Base-by-base conservation (phyloP, 2,888 invertebrate species). In the Apamea anceps region DNA sequence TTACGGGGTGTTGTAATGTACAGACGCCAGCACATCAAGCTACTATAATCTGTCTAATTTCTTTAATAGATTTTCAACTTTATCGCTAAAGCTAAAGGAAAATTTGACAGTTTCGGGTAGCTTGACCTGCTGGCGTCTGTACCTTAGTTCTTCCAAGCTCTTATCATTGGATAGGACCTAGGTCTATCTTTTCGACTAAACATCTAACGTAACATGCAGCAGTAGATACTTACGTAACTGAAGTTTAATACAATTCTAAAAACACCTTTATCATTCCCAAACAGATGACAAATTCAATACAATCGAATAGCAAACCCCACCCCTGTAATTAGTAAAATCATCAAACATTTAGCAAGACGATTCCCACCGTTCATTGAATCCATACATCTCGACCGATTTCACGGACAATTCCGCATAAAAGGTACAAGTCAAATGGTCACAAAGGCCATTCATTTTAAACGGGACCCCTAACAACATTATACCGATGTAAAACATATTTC, bases 401-500 rank as follows among this genome's bases (percentile, higher is more conserved):
- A 96, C 93, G 96, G 94, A 93, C 95, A 95, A 96, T 96, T 92
- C 93, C 90, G 90, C 91, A 95, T 94, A 96, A 96, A 94, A 92
- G 94, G 91, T 88, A 90, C 94, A 94, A 96, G 96, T 97, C 96
- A 96, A 96, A 96, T 93, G 94, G 91, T 92, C 93, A 95, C 94
- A 95, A 94, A 91, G 90, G 88, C 93, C 92, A 95, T 96, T 95
- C 95, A 94, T 92, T 87, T 85, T 89, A 93, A 94, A 96, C 95
- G 93, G 94, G 93, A 77, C 86, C 91, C 90, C 95, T 96, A 96
- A 96, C 97, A 96, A 96, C 96, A 96, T 96, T 96, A 96, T 97
- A 96, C 95, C 94, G 95, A 93, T 97, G 96, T 97, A 95, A 97
- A 96, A 97, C 96, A 96, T 96, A 96, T 96, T 96, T 96, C 96